These are phyloP conservation scores for Onychostoma macrolepis DNA, from an alignment of 2,113 vertebrate species.

Conservation along the genomic window DNA sequence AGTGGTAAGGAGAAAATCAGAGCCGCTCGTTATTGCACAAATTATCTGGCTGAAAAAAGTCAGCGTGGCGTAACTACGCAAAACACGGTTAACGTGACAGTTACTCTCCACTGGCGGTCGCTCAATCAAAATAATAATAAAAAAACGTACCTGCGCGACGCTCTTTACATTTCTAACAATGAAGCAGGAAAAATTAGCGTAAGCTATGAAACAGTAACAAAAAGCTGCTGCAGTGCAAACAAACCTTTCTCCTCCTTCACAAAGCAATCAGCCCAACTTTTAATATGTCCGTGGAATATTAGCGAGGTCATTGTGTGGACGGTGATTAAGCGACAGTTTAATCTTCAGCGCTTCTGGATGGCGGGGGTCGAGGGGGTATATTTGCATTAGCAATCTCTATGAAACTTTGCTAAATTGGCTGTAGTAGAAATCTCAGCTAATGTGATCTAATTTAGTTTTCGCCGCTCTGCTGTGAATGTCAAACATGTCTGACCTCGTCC, in stretches of 20 bases:
- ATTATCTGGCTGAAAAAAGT: not conserved
- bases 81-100: not conserved
- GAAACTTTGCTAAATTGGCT: slow-evolving; percentile 42
- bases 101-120: not conserved
- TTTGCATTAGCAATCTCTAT: slow-evolving; percentile 44
- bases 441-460: slow-evolving; percentile 39
- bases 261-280: slow-evolving; percentile 26
- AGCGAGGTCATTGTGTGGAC: not conserved
- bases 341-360: slow-evolving; percentile 10
- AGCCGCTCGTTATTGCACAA: not conserved
- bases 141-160: not conserved
- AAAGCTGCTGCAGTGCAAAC: not conserved
- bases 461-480: slow-evolving; percentile 42
- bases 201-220: not conserved
- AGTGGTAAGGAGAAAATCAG: slow-evolving; percentile 14
- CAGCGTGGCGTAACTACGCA: not conserved
- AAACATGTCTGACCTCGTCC: slow-evolving; percentile 36
- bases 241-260: not conserved
- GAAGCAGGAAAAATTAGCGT: not conserved
- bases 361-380: slow-evolving; percentile 12
- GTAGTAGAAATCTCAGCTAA: slow-evolving; percentile 43
- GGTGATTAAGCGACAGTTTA: slow-evolving; percentile 35
- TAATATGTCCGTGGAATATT: slow-evolving; percentile 24
- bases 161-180: not conserved
- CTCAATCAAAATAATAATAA: not conserved